phyloP scores from a whole-genome alignment of 2,113 vertebrate genomes.

The Acanthisitta chloris region DNA sequence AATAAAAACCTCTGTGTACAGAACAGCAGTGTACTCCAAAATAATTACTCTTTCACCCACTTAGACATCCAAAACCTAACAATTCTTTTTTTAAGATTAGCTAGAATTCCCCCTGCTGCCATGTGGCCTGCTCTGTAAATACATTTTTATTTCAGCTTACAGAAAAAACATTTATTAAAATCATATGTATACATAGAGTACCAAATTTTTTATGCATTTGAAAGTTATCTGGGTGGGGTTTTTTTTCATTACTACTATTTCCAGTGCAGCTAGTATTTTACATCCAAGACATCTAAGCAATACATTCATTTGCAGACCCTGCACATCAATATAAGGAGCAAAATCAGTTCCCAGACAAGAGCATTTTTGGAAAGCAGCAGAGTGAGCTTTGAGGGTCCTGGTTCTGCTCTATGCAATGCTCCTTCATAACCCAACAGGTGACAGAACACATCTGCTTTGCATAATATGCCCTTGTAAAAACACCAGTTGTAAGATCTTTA shows the following conservation, averaged over 20 bases:
- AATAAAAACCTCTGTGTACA: background rate
- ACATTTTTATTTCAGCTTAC: conserved; percentile 45
- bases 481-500: conserved; percentile 36
- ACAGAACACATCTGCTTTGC: conserved; percentile 39
- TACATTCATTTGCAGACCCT: background rate
- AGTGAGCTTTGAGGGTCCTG: background rate
- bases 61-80: background rate
- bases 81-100: background rate
- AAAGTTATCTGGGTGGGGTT: conserved; percentile 22
- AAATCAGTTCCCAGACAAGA: background rate
- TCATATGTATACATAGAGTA: conserved; percentile 27
- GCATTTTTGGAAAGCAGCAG: background rate
- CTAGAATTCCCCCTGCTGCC: background rate
- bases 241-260: conserved; percentile 18
- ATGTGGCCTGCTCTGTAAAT: conserved; percentile 48
- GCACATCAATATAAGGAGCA: background rate
- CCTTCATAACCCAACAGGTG: background rate
- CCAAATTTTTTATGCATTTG: background rate
- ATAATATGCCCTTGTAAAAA: conserved; percentile 4
- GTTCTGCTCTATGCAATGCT: background rate
- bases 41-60: background rate
- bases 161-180: conserved; percentile 60
- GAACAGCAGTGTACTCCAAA: background rate
- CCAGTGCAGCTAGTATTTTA: background rate
- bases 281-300: background rate